Percentiles rank a stretch among this genome's conserved stretches.
These are phyloP conservation scores for Enhydra lutris DNA, from an alignment of 2,113 vertebrate species.

Conservation along the genomic window DNA sequence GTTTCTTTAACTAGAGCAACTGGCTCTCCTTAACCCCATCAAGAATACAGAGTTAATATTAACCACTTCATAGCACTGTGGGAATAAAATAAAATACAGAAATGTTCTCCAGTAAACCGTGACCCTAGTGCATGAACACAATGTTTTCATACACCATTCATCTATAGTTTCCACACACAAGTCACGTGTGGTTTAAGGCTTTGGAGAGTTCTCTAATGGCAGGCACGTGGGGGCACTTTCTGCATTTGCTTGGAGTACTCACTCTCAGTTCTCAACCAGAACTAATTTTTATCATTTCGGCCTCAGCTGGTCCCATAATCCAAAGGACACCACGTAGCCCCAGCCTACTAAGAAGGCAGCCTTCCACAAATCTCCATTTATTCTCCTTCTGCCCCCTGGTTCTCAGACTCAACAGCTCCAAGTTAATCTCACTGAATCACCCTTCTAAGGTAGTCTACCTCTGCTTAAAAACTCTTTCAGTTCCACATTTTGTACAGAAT, in stretches of 20 bases:
- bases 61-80: neutral
- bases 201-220: neutral
- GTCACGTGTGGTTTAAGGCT: neutral
- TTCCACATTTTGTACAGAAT: neutral
- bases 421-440: neutral
- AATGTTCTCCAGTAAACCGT: neutral
- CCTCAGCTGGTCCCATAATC: neutral
- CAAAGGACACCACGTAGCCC: neutral
- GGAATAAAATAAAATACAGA: neutral
- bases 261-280: neutral
- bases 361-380: neutral
- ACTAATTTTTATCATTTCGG: neutral
- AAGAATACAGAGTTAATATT: neutral
- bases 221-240: rapidly evolving
- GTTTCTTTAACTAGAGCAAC: neutral
- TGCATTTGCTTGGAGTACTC: neutral
- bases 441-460: neutral
- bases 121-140: neutral
- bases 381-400: neutral
- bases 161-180: neutral
- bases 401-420: neutral
- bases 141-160: neutral
- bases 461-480: neutral
- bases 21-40: neutral
- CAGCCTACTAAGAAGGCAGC: neutral